Percentiles rank a stretch among this genome's conserved stretches.
Conservation (phyloP, 2,888 invertebrate species). For the Augochlorella aurata region DNA sequence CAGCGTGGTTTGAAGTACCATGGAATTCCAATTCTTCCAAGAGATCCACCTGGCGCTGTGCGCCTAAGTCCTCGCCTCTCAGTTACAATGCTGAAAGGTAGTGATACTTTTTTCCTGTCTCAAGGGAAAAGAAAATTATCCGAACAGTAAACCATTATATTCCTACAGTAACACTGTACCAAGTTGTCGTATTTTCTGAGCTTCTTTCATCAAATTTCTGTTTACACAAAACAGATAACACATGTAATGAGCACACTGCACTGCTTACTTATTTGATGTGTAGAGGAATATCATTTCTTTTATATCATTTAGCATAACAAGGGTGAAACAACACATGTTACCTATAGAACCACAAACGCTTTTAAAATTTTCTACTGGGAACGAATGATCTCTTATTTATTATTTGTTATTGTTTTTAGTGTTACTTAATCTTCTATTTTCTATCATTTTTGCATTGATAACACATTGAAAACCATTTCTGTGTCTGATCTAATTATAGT, state of each 20-base stretch:
- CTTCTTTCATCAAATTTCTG: slow-evolving; percentile 32
- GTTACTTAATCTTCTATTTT: background rate
- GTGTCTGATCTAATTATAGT: background rate
- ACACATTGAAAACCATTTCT: background rate
- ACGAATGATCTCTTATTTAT: slow-evolving; percentile 16
- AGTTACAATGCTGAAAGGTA: slow-evolving; percentile 76
- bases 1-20: slow-evolving; percentile 76
- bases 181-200: slow-evolving; percentile 50
- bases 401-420: background rate
- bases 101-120: slow-evolving; percentile 61
- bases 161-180: slow-evolving; percentile 48
- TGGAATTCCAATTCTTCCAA: slow-evolving; percentile 77
- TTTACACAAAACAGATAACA: slow-evolving; percentile 24
- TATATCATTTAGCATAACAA: slow-evolving; percentile 1
- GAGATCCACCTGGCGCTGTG: slow-evolving; percentile 75
- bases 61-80: slow-evolving; percentile 76
- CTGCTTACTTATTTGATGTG: slow-evolving; percentile 31
- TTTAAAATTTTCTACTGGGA: slow-evolving; percentile 24
- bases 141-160: slow-evolving; percentile 47
- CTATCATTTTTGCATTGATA: background rate
- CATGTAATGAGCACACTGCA: slow-evolving; percentile 42
- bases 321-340: slow-evolving; percentile 17
- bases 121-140: slow-evolving; percentile 57
- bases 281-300: slow-evolving; percentile 16
- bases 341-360: background rate